Evolutionary conservation across 1,140 invertebrate species (phyloP), one percentile per base, ranked within the genome.

Genomic region (Drosophila pectinifera): DNA sequence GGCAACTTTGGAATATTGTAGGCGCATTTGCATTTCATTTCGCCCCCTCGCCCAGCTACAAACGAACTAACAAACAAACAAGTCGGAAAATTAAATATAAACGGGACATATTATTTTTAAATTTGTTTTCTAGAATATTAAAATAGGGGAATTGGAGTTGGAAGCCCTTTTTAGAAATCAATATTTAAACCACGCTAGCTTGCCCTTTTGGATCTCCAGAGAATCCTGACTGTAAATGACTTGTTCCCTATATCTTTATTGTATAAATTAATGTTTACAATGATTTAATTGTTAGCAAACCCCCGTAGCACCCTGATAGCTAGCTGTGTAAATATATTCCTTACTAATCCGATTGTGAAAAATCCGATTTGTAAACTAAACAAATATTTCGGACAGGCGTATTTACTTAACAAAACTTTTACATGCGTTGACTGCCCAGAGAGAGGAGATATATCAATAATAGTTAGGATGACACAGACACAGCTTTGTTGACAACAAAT

Each of bases 401-500:
- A n/a, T 22, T 57, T 26, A 28, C 41, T 57, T 62, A 28, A 10
- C 13, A n/a, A 31, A 55, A 56, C 28, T 59, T 45, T 45, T 57
- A 31, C 55, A 59, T n/a, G 7, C 22, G 14, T 24, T 16, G 26
- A 48, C 49, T 26, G 28, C 39, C 54, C 34, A 48, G 38, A 22
- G 13, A 42, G 34, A 68, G 28, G 10, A 22, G 14, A 56, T 38
- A 43, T 53, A 58, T 59, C 72, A 85, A 58, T 48, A 56, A 84
- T 58, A 80, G 72, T 64, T 77, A 49, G 43, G 54, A 80, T 83
- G 51, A n/a, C 38, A 54, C 76, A 80, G 55, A 53, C 38, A 36
- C 68, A 73, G 58, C 70, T 79, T 69, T 69, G 49, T 63, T 63
- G 43, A 67, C 59, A 67, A 72, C 72, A 72, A 80, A 78, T 76